Percentiles rank a stretch among this genome's conserved stretches.
Evolutionary conservation across 2,888 invertebrate species (phyloP).

Genomic region (Neoitamus cyanurus): DNA sequence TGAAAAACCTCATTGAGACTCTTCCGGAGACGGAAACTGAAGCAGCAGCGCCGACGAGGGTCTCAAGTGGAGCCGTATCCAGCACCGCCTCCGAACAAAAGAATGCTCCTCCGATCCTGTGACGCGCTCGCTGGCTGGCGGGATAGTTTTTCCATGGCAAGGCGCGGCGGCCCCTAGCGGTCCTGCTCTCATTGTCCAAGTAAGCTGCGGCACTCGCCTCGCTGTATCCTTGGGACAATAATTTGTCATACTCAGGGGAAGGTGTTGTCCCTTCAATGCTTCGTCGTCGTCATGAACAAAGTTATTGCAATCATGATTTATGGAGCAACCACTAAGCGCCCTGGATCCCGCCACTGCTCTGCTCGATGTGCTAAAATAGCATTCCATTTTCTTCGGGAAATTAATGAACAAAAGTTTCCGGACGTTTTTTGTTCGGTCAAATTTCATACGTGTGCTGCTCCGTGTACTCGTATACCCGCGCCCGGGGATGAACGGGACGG

Average conservation of each 20-base stretch:
- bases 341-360: background rate
- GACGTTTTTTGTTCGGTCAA: background rate
- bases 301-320: slow-evolving; percentile 40
- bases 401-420: slow-evolving; percentile 11
- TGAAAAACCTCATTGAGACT: slow-evolving; percentile 12
- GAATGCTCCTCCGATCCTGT: background rate
- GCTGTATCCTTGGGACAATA: slow-evolving; percentile 27
- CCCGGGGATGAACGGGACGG: background rate
- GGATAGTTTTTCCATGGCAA: background rate
- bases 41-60: background rate
- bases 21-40: background rate
- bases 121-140: background rate
- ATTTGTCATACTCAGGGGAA: slow-evolving; percentile 38
- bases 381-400: background rate
- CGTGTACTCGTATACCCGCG: background rate
- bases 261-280: slow-evolving; percentile 37
- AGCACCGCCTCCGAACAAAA: background rate
- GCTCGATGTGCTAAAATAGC: background rate
- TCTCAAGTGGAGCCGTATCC: slow-evolving; percentile 6
- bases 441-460: background rate
- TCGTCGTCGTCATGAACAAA: slow-evolving; percentile 27
- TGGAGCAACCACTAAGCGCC: slow-evolving; percentile 21
- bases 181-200: background rate
- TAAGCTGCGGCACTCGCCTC: background rate
- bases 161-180: background rate